Conservation (phyloP, 2,888 invertebrate genomes). For the Brenthis ino region DNA sequence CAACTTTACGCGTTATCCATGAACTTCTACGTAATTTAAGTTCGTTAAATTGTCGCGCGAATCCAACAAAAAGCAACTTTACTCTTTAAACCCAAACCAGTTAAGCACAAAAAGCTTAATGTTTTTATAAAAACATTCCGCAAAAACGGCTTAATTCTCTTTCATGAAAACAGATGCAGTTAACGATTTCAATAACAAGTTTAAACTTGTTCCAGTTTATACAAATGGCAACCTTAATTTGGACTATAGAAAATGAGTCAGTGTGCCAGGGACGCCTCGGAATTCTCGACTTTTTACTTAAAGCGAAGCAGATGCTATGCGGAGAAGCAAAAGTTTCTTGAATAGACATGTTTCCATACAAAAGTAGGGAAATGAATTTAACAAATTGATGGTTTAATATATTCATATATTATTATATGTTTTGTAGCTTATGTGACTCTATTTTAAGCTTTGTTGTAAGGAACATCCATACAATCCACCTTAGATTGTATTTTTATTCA, state of each 20-base stretch:
- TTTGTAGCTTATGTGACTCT: not conserved
- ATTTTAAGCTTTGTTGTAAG: not conserved
- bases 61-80: slow-evolving; percentile 2
- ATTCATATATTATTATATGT: not conserved
- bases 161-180: slow-evolving; percentile 26
- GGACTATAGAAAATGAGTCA: slow-evolving; percentile 51
- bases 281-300: slow-evolving; percentile 46
- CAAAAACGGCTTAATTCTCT: slow-evolving; percentile 22
- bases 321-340: slow-evolving; percentile 8
- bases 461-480: no score
- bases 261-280: slow-evolving; percentile 66
- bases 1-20: not conserved
- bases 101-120: slow-evolving; percentile 17
- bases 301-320: slow-evolving; percentile 18
- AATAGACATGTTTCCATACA: slow-evolving; percentile 18
- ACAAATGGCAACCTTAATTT: slow-evolving; percentile 35
- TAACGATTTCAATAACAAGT: slow-evolving; percentile 30
- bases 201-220: slow-evolving; percentile 25
- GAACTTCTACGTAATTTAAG: slow-evolving; percentile 1
- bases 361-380: slow-evolving; percentile 4
- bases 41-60: not conserved
- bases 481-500: no score
- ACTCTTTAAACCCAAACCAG: slow-evolving; percentile 15
- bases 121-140: slow-evolving; percentile 16
- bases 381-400: not conserved